Evolutionary conservation across 2,888 invertebrate genomes (phyloP).

Genomic region (Tinea pellionella): DNA sequence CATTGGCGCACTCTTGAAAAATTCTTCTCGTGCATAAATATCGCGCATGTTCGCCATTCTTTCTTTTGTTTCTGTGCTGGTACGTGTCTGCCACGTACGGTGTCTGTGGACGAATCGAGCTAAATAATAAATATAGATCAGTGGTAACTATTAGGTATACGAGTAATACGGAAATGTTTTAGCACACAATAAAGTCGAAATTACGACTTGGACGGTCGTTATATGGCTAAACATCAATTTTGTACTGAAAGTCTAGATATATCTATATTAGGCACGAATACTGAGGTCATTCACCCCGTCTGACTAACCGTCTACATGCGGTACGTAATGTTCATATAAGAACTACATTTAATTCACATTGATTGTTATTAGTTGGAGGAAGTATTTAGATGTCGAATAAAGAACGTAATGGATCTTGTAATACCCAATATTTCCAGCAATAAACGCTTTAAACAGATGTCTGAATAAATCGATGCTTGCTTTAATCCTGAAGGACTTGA

Average conservation of each 20-base stretch:
- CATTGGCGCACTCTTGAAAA: too few relatives aligned
- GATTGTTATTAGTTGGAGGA: neutral
- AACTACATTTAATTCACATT: neutral
- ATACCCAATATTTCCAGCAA: neutral
- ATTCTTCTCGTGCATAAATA: too few relatives aligned
- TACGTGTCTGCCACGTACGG: too few relatives aligned
- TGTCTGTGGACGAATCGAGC: too few relatives aligned
- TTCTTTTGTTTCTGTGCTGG: too few relatives aligned
- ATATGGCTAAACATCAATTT: neutral
- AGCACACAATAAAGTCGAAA: neutral
- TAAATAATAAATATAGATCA: too few relatives aligned
- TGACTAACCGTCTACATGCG: neutral
- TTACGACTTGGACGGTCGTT: neutral
- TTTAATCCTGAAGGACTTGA: too few relatives aligned
- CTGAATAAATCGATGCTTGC: neutral
- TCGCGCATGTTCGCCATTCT: too few relatives aligned
- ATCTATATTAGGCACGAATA: slow-evolving; percentile 11
- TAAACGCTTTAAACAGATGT: neutral
- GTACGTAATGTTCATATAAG: neutral
- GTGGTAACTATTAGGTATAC: too few relatives aligned
- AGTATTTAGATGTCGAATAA: neutral
- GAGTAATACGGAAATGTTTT: neutral
- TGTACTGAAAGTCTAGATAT: slow-evolving; percentile 8
- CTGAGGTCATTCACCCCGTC: neutral
- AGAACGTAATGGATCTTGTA: neutral